Base-by-base conservation (phyloP, 2,888 invertebrate species). In the Anodontia alba region DNA sequence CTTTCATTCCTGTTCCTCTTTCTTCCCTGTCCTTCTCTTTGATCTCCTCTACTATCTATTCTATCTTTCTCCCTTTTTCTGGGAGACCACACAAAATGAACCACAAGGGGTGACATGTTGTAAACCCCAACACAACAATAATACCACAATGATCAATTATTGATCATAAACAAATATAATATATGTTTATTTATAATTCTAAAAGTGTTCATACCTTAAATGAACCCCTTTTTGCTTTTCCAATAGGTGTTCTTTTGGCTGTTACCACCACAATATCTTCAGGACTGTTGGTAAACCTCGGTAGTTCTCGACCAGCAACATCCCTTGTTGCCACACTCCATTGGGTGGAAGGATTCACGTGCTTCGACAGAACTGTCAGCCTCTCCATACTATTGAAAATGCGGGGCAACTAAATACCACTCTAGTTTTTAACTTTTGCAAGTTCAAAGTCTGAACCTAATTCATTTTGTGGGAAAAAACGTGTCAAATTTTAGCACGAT, bases 181-280 rank as follows among this genome's bases (percentile, higher is more conserved):
- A n/a, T n/a, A n/a, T n/a, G n/a, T n/a, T n/a, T n/a, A n/a, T n/a
- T n/a, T n/a, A n/a, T n/a, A n/a, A n/a, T n/a, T n/a, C n/a, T n/a
- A n/a, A n/a, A n/a, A n/a, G n/a, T n/a, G n/a, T n/a, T n/a, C n/a
- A n/a, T 84, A 91, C 92, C 87, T 90, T 90, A 62, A 90, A 90
- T n/a, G 84, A 81, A 12, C 93, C 93, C 69, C 92, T 87, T 54
- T 88, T 90, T 10, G 93, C 89, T 86, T 92, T 93, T 23, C 92
- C 91, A 23, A 94, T 92, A 0, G 94, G 93, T 23, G 94, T 94
- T 72, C 94, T 86, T 8, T 91, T 74, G 12, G 93, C 94, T 8
- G 92, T 87, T 5, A 93, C 90, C 74, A 94, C 90, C 17, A 93
- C 93, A 43, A 94, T 88, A 74, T 93, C 93, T 51, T 97, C 92